A percentile compares a stretch with the other conserved stretches of the same genome.
Conservation (phyloP, 2,888 invertebrate genomes). For the Stenolophus ochropezus region DNA sequence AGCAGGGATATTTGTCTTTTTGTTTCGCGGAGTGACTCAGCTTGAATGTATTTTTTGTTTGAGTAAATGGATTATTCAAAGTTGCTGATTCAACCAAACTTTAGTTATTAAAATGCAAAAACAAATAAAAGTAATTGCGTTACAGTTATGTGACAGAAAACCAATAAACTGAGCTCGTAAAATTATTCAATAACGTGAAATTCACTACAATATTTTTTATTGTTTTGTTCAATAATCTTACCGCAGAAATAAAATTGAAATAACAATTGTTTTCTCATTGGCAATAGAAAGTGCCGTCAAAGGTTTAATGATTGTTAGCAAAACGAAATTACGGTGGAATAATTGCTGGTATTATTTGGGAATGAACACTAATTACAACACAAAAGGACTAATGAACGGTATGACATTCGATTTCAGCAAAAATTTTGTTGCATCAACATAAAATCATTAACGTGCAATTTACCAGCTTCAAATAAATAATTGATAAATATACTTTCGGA, state of each 20-base stretch:
- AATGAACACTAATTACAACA: background rate
- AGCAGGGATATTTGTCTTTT: slow-evolving; percentile 8
- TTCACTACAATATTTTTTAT: background rate
- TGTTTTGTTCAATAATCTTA: background rate
- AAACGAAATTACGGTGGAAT: background rate
- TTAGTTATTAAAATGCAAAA: slow-evolving; percentile 19
- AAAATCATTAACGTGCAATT: background rate
- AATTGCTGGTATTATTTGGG: slow-evolving; percentile 11
- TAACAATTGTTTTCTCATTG: slow-evolving; percentile 15
- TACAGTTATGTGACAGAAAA: slow-evolving; percentile 7
- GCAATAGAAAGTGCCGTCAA: slow-evolving; percentile 1
- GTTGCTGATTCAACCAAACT: slow-evolving; percentile 25
- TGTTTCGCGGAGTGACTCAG: slow-evolving; percentile 17
- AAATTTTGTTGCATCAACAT: background rate
- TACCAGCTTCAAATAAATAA: background rate
- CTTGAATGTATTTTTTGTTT: slow-evolving; percentile 26
- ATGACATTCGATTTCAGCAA: slow-evolving; percentile 5
- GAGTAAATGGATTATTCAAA: slow-evolving; percentile 19
- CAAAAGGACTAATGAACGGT: background rate
- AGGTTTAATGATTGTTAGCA: slow-evolving; percentile 7
- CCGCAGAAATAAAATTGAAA: background rate
- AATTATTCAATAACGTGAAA: slow-evolving; percentile 5
- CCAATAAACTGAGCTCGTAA: background rate
- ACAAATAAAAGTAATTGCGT: slow-evolving; percentile 16
- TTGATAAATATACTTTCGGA: too few species aligned